Evolutionary conservation across 2,113 vertebrate genomes (phyloP).

Genomic region (Phylloscopus trochilus): DNA sequence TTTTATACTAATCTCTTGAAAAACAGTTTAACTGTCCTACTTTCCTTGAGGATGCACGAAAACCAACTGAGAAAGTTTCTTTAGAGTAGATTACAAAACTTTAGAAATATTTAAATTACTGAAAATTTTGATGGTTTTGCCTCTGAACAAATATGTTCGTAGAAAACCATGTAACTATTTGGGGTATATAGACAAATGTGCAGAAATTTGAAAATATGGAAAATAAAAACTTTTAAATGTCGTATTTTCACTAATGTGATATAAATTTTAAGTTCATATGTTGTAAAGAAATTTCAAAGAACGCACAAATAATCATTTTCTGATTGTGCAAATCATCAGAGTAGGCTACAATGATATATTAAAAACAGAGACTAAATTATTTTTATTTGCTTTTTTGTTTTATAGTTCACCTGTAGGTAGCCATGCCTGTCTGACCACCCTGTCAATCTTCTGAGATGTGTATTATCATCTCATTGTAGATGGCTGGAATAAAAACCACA

Average conservation of each 20-base stretch:
- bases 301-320: background rate
- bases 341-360: background rate
- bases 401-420: background rate
- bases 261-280: background rate
- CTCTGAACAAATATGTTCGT: background rate
- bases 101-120: background rate
- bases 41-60: background rate
- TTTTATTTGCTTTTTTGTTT: background rate
- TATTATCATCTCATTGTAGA: background rate
- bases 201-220: background rate
- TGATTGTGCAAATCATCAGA: background rate
- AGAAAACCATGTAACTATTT: background rate
- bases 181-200: background rate
- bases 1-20: background rate
- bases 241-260: background rate
- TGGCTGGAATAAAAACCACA: background rate
- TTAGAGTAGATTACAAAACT: background rate
- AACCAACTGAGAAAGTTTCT: background rate
- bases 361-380: background rate
- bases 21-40: background rate
- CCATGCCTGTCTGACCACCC: background rate
- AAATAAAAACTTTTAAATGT: background rate
- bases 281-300: background rate
- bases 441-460: background rate
- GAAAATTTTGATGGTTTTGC: background rate